Evolutionary conservation across 2,797 vertebrate species (phyloP).

Genomic region (Coregonus ussuriensis): DNA sequence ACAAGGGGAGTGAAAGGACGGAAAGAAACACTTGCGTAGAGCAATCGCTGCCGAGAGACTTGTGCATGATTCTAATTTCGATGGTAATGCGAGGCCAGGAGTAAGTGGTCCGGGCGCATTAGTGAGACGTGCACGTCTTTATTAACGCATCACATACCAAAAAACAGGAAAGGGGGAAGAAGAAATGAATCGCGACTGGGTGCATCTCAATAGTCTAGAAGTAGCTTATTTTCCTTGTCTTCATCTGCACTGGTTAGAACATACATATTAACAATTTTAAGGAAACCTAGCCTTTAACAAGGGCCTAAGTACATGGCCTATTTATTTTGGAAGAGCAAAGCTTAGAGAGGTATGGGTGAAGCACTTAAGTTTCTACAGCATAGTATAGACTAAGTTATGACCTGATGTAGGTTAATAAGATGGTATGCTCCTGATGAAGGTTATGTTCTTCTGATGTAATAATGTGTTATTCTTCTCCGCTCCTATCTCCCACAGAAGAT

Average conservation of each 20-base stretch:
- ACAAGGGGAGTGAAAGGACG: not conserved
- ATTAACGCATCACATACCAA: not conserved
- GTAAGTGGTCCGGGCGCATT: slow-evolving; percentile 43
- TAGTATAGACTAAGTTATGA: too few species aligned
- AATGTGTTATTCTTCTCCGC: not conserved
- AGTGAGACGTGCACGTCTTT: slow-evolving; percentile 18
- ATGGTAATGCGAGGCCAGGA: slow-evolving; percentile 70
- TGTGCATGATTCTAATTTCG: slow-evolving; percentile 79
- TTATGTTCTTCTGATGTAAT: not conserved
- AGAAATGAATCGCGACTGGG: not conserved
- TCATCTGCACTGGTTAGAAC: not conserved
- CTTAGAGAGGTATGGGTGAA: too few species aligned
- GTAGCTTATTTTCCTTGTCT: not conserved
- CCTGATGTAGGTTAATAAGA: not conserved
- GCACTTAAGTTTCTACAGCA: too few species aligned
- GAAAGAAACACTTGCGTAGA: not conserved
- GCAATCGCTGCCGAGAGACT: slow-evolving; percentile 62
- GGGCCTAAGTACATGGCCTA: not conserved
- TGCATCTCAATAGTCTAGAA: not conserved
- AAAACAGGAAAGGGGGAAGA: too few species aligned
- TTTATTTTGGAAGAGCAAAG: too few species aligned
- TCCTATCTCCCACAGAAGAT: slow-evolving; percentile 54
- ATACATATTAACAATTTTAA: not conserved
- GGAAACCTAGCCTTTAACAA: not conserved
- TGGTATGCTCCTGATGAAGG: not conserved